Conservation (phyloP, 2,113 vertebrate genomes). For the Mystacornis crossleyi region DNA sequence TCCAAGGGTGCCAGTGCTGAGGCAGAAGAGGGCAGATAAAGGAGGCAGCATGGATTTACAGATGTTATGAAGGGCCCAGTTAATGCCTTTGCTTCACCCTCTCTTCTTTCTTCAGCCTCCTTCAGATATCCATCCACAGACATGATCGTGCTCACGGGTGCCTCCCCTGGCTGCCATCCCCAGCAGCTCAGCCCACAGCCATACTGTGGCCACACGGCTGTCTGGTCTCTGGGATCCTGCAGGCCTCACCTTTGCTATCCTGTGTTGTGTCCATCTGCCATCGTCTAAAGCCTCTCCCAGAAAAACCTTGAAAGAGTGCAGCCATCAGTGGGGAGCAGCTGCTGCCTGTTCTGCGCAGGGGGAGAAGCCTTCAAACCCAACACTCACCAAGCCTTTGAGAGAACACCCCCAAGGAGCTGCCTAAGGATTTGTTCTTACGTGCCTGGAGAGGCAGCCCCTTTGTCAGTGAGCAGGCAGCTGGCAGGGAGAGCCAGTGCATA, state of each 20-base stretch:
- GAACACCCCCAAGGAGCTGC: not conserved
- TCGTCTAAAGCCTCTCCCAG: not conserved
- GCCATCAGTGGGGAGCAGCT: not conserved
- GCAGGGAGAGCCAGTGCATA: not conserved
- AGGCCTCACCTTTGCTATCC: not conserved
- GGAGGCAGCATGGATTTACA: not conserved
- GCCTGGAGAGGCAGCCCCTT: not conserved
- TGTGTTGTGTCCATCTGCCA: not conserved
- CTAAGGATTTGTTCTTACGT: not conserved
- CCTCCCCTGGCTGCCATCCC: fast-evolving
- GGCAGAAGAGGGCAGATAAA: not conserved
- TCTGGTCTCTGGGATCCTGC: not conserved
- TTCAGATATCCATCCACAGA: not conserved
- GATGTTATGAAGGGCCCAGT: not conserved
- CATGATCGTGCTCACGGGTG: fast-evolving
- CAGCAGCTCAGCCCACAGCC: not conserved
- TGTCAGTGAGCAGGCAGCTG: not conserved
- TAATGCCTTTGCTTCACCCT: not conserved
- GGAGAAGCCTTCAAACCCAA: not conserved
- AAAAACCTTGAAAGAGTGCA: not conserved
- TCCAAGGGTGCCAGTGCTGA: not conserved
- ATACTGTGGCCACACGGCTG: fast-evolving
- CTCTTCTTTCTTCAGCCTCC: not conserved
- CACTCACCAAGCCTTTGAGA: not conserved
- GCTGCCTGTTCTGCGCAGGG: fast-evolving